phyloP scores from a whole-genome alignment of 1,140 invertebrate species.

The Delia radicum region DNA sequence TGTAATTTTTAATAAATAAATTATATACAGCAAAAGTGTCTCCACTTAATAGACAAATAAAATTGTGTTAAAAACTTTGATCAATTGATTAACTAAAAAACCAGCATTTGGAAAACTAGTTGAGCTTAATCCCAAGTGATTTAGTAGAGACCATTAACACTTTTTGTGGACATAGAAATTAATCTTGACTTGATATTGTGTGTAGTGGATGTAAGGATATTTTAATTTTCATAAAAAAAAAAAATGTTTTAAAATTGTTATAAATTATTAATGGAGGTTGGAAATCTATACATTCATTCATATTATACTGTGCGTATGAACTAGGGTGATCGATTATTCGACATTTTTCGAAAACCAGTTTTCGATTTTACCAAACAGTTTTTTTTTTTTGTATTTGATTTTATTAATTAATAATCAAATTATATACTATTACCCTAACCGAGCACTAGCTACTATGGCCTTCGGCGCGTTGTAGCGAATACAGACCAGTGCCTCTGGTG shows the following conservation, averaged over 20 bases:
- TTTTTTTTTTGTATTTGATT: too few species aligned
- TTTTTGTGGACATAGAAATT: conserved; percentile 2
- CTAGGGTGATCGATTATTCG: not conserved
- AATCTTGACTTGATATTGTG: not conserved
- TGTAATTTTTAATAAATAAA: not conserved
- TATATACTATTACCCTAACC: too few species aligned
- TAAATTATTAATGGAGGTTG: not conserved
- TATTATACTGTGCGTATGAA: not conserved
- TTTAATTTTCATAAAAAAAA: not conserved
- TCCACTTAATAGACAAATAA: not conserved
- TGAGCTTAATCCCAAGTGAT: not conserved
- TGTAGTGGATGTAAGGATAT: not conserved
- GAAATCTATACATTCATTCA: too few species aligned
- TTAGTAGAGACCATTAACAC: conserved; percentile 2
- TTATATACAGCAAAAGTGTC: not conserved
- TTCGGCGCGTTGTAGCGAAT: too few species aligned
- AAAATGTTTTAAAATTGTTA: not conserved
- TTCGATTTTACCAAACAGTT: too few species aligned
- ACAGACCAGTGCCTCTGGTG: too few species aligned
- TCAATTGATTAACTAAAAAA: not conserved
- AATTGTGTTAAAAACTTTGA: not conserved
- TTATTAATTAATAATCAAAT: too few species aligned
- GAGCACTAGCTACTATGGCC: too few species aligned
- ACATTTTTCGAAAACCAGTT: too few species aligned
- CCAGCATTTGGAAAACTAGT: not conserved